Conservation (phyloP, 2,113 vertebrate genomes). For the Barnardius zonarius region DNA sequence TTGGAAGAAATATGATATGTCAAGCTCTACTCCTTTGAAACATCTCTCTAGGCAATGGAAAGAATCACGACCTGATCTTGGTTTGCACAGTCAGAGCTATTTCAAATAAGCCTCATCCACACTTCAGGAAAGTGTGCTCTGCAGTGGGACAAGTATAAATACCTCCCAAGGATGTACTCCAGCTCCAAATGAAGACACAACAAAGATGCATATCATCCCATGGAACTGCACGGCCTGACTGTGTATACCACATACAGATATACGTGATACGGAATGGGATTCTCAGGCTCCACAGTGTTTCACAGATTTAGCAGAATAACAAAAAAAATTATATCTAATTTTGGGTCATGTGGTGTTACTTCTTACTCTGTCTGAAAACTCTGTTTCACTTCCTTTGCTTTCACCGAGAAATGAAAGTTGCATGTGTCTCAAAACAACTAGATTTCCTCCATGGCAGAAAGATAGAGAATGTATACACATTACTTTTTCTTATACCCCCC, state of each 20-base stretch:
- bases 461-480: not conserved
- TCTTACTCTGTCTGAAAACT: not conserved
- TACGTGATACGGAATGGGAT: not conserved
- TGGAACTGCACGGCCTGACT: not conserved
- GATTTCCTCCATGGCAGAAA: not conserved
- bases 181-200: not conserved
- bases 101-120: not conserved
- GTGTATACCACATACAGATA: fast-evolving
- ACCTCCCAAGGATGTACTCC: not conserved
- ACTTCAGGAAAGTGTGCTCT: not conserved
- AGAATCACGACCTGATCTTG: not conserved
- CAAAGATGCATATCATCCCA: not conserved
- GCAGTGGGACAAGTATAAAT: not conserved
- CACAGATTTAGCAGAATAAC: not conserved
- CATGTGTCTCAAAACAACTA: not conserved
- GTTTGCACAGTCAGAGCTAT: not conserved
- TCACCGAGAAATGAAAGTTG: not conserved
- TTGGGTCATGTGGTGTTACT: not conserved
- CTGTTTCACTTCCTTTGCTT: not conserved
- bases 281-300: not conserved
- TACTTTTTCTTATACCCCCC: not conserved
- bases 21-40: not conserved
- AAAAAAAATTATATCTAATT: not conserved
- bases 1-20: not conserved
- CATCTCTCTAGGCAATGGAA: not conserved